Evolutionary conservation across 2,888 invertebrate species (phyloP).

Genomic region (Drosophila yooni): DNA sequence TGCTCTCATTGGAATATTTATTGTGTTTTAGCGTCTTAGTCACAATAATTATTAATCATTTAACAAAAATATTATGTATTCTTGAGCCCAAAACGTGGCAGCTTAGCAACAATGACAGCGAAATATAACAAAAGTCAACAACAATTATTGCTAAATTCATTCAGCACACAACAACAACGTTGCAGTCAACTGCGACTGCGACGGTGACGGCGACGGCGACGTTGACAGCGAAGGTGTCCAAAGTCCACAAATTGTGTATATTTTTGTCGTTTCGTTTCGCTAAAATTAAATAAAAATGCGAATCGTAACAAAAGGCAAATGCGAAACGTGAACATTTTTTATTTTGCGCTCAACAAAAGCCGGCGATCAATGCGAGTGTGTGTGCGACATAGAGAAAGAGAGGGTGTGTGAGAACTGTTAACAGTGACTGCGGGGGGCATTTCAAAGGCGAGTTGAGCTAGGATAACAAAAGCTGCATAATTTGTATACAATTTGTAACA

Average conservation of each 20-base stretch:
- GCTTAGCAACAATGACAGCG: constrained; percentile 36
- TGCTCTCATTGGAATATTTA: not conserved
- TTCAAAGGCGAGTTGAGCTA: constrained; percentile 22
- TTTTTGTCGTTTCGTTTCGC: constrained; percentile 59
- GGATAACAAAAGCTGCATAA: constrained; percentile 44
- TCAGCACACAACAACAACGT: constrained; percentile 51
- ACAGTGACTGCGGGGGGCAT: constrained; percentile 17
- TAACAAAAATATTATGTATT: constrained; percentile 5
- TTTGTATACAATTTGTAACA: constrained; percentile 39
- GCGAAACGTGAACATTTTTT: constrained; percentile 64
- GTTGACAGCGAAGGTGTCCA: constrained; percentile 52
- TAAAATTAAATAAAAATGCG: constrained; percentile 76
- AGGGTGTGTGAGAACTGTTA: constrained; percentile 6
- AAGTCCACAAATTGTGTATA: constrained; percentile 63
- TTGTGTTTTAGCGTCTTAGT: no score
- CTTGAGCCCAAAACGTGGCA: constrained; percentile 67
- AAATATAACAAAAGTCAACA: constrained; percentile 24
- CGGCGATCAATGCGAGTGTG: constrained; percentile 36
- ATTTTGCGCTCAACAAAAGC: constrained; percentile 41
- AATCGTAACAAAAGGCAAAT: constrained; percentile 53
- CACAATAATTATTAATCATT: constrained; percentile 24
- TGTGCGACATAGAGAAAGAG: constrained; percentile 1
- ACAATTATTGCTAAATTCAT: constrained; percentile 49
- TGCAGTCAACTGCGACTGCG: constrained; percentile 7
- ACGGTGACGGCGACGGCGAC: not conserved